Conservation (phyloP, 2,113 vertebrate genomes). For the Lonchura striata region DNA sequence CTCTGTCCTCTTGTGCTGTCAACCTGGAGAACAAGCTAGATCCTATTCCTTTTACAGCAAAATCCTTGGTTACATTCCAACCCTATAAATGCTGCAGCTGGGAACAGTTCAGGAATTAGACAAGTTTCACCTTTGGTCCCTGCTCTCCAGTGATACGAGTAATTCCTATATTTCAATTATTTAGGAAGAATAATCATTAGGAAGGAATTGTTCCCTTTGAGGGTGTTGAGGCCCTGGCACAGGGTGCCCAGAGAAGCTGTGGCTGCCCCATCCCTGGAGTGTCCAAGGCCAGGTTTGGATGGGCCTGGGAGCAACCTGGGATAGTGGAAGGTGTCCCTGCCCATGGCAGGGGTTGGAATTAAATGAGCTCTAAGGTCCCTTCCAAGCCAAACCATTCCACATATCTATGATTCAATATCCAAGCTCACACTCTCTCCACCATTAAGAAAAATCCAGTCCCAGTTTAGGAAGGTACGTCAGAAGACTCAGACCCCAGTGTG, state of each 20-base stretch:
- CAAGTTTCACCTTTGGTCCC: background rate
- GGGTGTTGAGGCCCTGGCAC: rapidly evolving
- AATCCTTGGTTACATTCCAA: background rate
- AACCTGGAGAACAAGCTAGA: background rate
- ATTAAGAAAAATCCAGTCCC: background rate
- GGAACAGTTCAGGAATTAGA: background rate
- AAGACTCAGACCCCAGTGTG: background rate
- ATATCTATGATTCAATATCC: background rate
- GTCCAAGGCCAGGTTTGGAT: background rate
- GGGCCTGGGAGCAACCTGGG: rapidly evolving
- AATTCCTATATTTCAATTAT: background rate
- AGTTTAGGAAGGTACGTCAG: background rate
- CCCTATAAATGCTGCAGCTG: background rate
- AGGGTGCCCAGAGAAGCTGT: background rate
- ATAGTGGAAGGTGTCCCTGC: background rate
- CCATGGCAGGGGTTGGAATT: background rate
- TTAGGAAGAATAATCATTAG: background rate
- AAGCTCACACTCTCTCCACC: background rate
- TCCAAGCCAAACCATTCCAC: background rate
- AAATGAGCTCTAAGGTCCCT: background rate
- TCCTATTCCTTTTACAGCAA: background rate
- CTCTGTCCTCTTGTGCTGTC: background rate
- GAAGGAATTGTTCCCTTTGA: background rate
- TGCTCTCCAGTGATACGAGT: background rate
- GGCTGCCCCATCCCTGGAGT: background rate